phyloP scores from a whole-genome alignment of 37 sponge, comb jelly and placozoan species.

The Axinella damicornis region DNA sequence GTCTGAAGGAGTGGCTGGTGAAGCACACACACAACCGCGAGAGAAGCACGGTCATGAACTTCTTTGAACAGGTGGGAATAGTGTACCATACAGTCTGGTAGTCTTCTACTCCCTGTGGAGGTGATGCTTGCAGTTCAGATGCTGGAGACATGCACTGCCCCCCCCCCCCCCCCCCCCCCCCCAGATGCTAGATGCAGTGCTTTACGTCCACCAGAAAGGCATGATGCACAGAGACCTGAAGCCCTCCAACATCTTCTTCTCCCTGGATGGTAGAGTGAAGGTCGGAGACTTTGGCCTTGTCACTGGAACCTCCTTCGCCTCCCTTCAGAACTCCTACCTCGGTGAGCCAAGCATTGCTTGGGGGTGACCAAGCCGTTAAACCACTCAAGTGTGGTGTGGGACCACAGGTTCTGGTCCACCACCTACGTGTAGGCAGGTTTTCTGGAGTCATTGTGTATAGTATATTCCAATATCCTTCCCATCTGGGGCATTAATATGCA shows the following conservation, averaged over 20 bases:
- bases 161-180: no score
- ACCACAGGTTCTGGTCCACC: no score
- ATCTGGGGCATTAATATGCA: no score
- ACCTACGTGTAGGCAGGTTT: no score
- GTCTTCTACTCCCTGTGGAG: no score
- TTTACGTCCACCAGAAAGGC: conserved; percentile 85
- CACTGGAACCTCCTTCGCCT: conserved; percentile 51
- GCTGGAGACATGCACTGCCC: no score
- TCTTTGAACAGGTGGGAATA: conserved; percentile 77
- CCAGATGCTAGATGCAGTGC: conserved; percentile 86
- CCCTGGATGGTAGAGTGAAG: conserved; percentile 85
- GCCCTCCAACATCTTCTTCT: conserved; percentile 95
- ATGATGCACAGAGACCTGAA: conserved; percentile 95
- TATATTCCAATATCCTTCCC: no score
- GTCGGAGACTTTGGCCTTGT: conserved; percentile 97
- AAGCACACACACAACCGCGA: conserved; percentile 22
- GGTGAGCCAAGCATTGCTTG: not conserved
- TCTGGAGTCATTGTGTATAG: no score
- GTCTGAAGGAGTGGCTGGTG: conserved; percentile 86
- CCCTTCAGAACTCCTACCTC: conserved; percentile 33
- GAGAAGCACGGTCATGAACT: conserved; percentile 31
- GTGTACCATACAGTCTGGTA: no score
- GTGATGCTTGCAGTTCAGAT: no score
- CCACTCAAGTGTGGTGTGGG: no score
- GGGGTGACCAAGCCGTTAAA: no score